Base-by-base conservation (phyloP, 2,113 vertebrate genomes). In the Hystrix brachyura region DNA sequence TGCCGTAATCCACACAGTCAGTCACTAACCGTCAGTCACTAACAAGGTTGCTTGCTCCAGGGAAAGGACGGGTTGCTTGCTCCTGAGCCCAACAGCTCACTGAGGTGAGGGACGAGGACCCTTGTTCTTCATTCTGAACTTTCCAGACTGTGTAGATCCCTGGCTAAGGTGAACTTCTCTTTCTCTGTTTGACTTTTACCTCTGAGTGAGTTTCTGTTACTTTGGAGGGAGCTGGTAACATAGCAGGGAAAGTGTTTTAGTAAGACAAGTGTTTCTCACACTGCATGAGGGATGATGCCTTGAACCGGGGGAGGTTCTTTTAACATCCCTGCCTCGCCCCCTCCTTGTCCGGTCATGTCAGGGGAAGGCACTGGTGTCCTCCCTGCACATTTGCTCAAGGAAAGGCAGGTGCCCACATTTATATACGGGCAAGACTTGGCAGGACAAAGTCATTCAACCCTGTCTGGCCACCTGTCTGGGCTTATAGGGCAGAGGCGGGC, bases 91-190 rank as follows among this genome's bases (percentile, higher is more conserved):
- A 38, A 2, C 0, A 51, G n/a, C 25, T 46, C 7, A 27, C 23
- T 15, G 38, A 59, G 13, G 65, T 19, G 38, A 51, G 32, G 1
- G 48, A 38, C 9, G 23, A 71, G 19, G 46, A 51, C 38, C 23
- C 7, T 9, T 27, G 5, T 48, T 51, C 46, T 64, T 57, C 27
- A 8, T 23, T 29, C 80, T 74, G 27, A 59, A 7, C 59, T 48
- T 72, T 48, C 23, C 29, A 0, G 0, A 7, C 48, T 55, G 60
- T 1, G 2, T 1, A 13, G 18, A 27, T 65, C 71, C 46, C 10
- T 19, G 64, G 55, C 43, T 23, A 43, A 71, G 38, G 23, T 6
- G 29, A 34, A 46, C 32, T 38, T 38, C 25, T 62, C 29, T 38
- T 38, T 76, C n/a, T 65, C 3, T 87, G 46, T n/a, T 62, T 84